Percentiles rank a stretch among this genome's conserved stretches.
Evolutionary conservation across 2,113 vertebrate species (phyloP).

Genomic region (Anser cygnoides): DNA sequence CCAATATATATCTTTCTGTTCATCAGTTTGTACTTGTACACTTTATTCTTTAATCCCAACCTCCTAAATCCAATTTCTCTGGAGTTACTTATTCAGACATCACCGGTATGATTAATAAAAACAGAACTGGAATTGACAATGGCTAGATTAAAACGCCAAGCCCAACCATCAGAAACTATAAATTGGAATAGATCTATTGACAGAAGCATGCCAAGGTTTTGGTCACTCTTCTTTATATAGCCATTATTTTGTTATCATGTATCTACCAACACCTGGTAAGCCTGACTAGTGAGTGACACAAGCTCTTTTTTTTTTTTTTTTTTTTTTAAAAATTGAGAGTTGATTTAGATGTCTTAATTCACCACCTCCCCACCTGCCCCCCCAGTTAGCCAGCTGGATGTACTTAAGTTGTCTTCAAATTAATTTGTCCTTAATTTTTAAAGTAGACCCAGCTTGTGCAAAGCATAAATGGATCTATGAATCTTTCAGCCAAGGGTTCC

Average conservation of each 20-base stretch:
- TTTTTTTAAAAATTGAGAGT: neutral
- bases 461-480: neutral
- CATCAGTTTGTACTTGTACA: neutral
- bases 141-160: conserved; percentile 1
- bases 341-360: neutral
- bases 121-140: conserved; percentile 21
- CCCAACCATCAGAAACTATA: neutral
- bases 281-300: neutral
- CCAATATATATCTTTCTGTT: conserved; percentile 1
- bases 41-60: conserved; percentile 43
- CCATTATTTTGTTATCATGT: neutral
- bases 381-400: neutral
- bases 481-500: neutral
- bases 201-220: neutral
- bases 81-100: conserved; percentile 35
- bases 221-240: neutral
- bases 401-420: neutral
- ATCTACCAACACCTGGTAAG: neutral
- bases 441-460: neutral
- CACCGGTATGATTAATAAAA: conserved; percentile 45
- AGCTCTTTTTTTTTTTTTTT: neutral
- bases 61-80: conserved; percentile 49
- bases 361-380: no score
- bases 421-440: neutral
- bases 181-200: neutral